Evolutionary conservation across 2,113 vertebrate species (phyloP).

Genomic region (Lampris megalopsis): DNA sequence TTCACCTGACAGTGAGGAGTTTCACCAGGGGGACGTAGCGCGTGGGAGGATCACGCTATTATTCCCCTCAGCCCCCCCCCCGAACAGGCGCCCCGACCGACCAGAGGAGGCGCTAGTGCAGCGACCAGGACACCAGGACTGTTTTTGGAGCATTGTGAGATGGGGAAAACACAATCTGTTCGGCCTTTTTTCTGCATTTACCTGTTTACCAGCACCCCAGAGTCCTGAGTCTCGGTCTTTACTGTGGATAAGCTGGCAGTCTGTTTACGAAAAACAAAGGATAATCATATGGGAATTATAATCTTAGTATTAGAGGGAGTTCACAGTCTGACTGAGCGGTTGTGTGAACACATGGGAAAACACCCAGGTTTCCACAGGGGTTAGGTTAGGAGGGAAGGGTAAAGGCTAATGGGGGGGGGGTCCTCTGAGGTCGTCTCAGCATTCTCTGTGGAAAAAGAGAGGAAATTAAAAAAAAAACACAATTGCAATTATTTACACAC

Average conservation of each 20-base stretch:
- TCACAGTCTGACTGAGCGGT: background rate
- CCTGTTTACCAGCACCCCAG: background rate
- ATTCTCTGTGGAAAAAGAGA: too few species aligned
- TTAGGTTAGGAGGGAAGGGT: background rate
- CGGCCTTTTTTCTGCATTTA: background rate
- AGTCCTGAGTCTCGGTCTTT: background rate
- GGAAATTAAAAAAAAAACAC: too few species aligned
- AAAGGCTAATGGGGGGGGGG: background rate
- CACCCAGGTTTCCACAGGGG: background rate
- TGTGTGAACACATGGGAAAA: background rate
- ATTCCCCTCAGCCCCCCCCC: too few species aligned
- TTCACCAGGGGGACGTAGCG: too few species aligned
- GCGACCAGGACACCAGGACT: too few species aligned
- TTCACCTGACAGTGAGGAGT: too few species aligned
- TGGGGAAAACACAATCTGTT: background rate
- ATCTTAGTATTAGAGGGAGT: background rate
- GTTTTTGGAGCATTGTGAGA: background rate
- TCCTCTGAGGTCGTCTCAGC: background rate
- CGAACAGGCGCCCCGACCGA: too few species aligned
- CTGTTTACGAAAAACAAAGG: background rate
- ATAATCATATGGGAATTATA: background rate
- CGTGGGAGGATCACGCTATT: too few species aligned
- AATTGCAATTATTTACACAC: too few species aligned
- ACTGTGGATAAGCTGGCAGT: conserved; percentile 6
- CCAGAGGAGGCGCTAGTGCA: too few species aligned